Evolutionary conservation across 2,113 vertebrate genomes (phyloP), one percentile per base, ranked within the genome.

Genomic region (Acanthochromis polyacanthus): DNA sequence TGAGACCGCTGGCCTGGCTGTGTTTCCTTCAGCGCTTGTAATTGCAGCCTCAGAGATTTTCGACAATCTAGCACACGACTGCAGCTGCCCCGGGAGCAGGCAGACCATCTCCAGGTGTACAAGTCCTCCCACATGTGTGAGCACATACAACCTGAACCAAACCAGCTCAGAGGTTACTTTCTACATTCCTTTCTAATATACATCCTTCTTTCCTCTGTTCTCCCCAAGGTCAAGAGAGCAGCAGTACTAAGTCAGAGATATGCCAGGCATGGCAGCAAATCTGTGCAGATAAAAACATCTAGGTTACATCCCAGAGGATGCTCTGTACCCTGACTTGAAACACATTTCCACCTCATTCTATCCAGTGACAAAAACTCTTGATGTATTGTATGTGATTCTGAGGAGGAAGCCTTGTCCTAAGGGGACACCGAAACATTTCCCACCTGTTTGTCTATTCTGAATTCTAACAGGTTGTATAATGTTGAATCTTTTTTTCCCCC

Each of bases 281-380:
- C 74, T 59, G 63, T 63, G 62, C 65, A 80, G 83, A 88, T 88
- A 75, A 84, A 83, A 87, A 85, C 82, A 88, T 91, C 87, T 86
- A 83, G 89, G 86, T 89, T 88, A 87, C 71, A 58, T 91, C 89
- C 90, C 84, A 11, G 50, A 63, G 84, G 88, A 91, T 19, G 75
- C 11, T 69, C 66, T 80, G 68, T 83, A 66, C 63, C 64, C 62
- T 45, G 60, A 71, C 69, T 82, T 77, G 59, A 87, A 78, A 74
- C 69, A 75, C 62, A 65, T 74, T 82, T 80, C 48, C 52, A 32
- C 83, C 81, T 75, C 76, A 40, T 86, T 88, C 69, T 53, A 71
- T 63, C 56, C 64, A 43, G 28, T 80, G 48, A 83, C 65, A 76
- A 80, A 75, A 80, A 23, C 64, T 75, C 62, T 65, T 82, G 83